These are phyloP conservation scores for Nezara viridula DNA, from an alignment of 2,888 invertebrate genomes.

Conservation along the genomic window DNA sequence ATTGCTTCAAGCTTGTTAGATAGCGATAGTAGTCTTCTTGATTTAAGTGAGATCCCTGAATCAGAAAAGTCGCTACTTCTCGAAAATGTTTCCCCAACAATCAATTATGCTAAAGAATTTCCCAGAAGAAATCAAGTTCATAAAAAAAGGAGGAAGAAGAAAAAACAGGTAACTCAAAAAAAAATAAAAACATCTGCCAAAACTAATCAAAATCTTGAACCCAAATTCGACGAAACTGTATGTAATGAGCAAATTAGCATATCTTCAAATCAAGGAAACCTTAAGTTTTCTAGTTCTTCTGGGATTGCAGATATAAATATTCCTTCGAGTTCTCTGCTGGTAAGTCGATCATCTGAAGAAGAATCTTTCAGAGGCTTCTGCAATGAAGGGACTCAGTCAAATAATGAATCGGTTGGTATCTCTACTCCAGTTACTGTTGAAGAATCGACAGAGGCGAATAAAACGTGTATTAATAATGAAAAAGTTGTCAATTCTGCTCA, in stretches of 20 bases:
- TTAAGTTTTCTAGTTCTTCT: neutral
- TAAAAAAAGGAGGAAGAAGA: conserved; percentile 2
- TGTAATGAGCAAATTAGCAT: neutral
- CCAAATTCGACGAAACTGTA: neutral
- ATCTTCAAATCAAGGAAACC: neutral
- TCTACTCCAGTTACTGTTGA: neutral
- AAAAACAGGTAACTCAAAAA: neutral
- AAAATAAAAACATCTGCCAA: neutral
- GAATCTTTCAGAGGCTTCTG: neutral
- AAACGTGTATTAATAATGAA: neutral
- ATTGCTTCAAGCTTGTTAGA: conserved; percentile 37
- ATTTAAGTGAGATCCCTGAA: conserved; percentile 36
- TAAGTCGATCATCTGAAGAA: neutral
- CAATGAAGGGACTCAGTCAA: neutral
- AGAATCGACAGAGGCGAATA: neutral
- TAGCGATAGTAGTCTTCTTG: conserved; percentile 7
- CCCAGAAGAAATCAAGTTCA: neutral
- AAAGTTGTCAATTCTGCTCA: neutral
- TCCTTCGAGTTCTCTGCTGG: neutral
- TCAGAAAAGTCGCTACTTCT: conserved; percentile 9
- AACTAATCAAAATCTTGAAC: neutral
- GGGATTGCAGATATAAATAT: neutral
- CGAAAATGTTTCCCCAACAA: neutral
- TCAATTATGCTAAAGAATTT: neutral
- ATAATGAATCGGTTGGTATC: neutral